Base-by-base conservation (phyloP, 2,888 invertebrate genomes). In the Hirtodrosophila duncani region DNA sequence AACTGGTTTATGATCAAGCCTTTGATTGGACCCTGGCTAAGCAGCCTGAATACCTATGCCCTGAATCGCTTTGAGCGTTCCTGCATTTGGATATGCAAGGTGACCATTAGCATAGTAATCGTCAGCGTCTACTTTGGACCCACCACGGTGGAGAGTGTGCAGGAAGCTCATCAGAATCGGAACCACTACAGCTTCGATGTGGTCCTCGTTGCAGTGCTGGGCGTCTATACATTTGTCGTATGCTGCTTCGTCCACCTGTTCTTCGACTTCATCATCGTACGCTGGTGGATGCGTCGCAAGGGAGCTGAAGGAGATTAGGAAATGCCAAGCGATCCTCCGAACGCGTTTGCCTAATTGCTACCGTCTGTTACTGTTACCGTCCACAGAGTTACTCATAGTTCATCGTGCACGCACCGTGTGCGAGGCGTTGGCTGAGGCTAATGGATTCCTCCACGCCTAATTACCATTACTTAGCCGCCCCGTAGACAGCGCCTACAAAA, bases 371-470 rank as follows among this genome's bases (percentile, higher is more conserved):
- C n/a, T n/a, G n/a, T n/a, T n/a, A n/a, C n/a, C n/a, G n/a, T n/a
- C n/a, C n/a, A n/a, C n/a, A n/a, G n/a, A n/a, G n/a, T n/a, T n/a
- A n/a, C n/a, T n/a, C n/a, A n/a, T n/a, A n/a, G n/a, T n/a, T n/a
- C n/a, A n/a, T n/a, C n/a, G n/a, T n/a, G n/a, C n/a, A n/a, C n/a
- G 44, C 31, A 21, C 11, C 42, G 17, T 23, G 13, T 31, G 21
- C 8, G 9, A 8, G 37, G 20, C 29, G 26, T 45, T 42, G 33
- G 30, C 29, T 17, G n/a, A 17, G 39, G 50, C 70, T 72, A 72
- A 72, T 72, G 81, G 72, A 81, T 72, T 72, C 74, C 74, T 66
- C 70, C 81, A 80, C 37, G 67, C 74, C 81, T 72, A 80, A 72
- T 72, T 72, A 72, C 81, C 81, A 78, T 81, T 69, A 74, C 74